A percentile compares a stretch with the other conserved stretches of the same genome.
phyloP scores from a whole-genome alignment of 2,797 vertebrate genomes.

The Pelodytes ibericus region DNA sequence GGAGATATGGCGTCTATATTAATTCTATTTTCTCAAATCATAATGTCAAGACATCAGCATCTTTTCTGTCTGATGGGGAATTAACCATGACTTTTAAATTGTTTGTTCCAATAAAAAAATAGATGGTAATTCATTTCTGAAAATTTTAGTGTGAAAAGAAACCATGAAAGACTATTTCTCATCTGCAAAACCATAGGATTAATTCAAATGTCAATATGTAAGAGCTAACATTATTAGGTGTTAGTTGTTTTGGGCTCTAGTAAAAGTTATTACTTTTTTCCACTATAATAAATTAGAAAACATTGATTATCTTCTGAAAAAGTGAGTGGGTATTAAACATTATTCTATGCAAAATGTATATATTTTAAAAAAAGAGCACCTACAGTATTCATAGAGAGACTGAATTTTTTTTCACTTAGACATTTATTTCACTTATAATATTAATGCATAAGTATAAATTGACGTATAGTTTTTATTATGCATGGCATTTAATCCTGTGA shows the following conservation, averaged over 20 bases:
- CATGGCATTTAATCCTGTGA: too few relatives aligned
- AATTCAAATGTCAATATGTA: constrained; percentile 1
- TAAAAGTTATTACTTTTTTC: background rate
- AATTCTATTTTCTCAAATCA: constrained; percentile 12
- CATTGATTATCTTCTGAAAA: background rate
- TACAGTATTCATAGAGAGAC: too few relatives aligned
- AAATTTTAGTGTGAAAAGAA: background rate
- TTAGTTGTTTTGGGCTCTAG: background rate
- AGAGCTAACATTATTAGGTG: background rate
- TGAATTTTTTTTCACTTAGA: too few relatives aligned
- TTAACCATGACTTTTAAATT: constrained; percentile 32
- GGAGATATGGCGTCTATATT: constrained; percentile 17
- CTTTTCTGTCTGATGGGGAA: constrained; percentile 11
- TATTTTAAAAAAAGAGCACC: too few relatives aligned
- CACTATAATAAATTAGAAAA: background rate
- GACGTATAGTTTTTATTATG: too few relatives aligned
- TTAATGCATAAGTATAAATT: too few relatives aligned
- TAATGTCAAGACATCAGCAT: constrained; percentile 17
- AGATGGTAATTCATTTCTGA: constrained; percentile 1
- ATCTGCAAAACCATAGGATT: background rate
- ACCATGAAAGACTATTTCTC: background rate
- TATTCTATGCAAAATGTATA: too few relatives aligned
- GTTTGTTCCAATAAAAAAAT: constrained; percentile 11
- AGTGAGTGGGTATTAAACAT: too few relatives aligned
- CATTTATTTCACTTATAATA: too few relatives aligned